Evolutionary conservation across 2,888 invertebrate genomes (phyloP).

Genomic region (Lysandra bellargus): DNA sequence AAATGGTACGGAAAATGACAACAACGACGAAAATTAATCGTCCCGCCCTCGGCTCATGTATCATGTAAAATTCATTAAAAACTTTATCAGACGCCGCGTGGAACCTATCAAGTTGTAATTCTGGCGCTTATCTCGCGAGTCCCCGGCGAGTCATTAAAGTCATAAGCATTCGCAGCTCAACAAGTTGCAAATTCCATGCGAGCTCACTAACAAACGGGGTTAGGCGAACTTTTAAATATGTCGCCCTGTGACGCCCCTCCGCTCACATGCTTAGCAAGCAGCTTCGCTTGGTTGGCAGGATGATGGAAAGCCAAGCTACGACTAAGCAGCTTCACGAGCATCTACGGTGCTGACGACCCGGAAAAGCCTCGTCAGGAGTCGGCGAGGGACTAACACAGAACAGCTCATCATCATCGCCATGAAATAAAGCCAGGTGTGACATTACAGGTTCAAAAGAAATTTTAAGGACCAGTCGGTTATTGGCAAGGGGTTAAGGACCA

Average conservation of each 20-base stretch:
- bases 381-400: neutral
- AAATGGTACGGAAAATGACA: neutral
- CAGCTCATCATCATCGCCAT: too few relatives aligned
- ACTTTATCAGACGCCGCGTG: conserved; percentile 22
- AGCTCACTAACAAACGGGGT: conserved; percentile 25
- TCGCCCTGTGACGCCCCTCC: neutral
- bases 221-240: neutral
- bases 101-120: conserved; percentile 29
- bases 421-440: too few relatives aligned
- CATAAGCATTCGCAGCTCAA: conserved; percentile 62
- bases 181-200: conserved; percentile 34
- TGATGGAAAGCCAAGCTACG: too few relatives aligned
- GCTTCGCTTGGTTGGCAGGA: neutral
- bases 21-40: conserved; percentile 11
- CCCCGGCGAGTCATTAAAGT: conserved; percentile 69
- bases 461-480: too few relatives aligned
- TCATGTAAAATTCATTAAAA: conserved; percentile 28
- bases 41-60: conserved; percentile 12
- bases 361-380: neutral
- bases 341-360: neutral
- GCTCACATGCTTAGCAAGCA: neutral
- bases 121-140: conserved; percentile 30
- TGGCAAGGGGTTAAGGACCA: too few relatives aligned
- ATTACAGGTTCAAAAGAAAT: too few relatives aligned
- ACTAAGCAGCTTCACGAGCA: neutral